Evolutionary conservation across 2,113 vertebrate genomes (phyloP).

Genomic region (Callaeas wilsoni): DNA sequence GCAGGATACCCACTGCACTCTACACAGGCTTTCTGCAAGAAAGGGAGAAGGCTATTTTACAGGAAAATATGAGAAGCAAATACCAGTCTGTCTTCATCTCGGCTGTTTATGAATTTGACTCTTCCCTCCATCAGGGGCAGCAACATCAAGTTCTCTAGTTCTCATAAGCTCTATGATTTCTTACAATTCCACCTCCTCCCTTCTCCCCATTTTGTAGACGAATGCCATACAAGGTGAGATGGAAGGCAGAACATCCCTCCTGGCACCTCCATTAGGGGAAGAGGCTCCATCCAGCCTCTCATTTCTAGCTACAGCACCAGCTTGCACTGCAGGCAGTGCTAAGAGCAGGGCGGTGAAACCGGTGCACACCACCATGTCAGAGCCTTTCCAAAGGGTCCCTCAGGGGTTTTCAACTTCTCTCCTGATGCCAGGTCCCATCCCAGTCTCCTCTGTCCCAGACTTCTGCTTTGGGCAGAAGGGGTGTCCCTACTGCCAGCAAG

Average conservation of each 20-base stretch:
- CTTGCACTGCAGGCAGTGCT: not conserved
- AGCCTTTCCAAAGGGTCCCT: not conserved
- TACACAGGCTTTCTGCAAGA: too few relatives aligned
- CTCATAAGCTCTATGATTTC: not conserved
- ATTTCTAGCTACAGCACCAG: not conserved
- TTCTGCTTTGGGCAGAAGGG: not conserved
- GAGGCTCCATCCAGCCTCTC: not conserved
- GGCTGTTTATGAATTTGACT: not conserved
- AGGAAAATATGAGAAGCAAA: not conserved
- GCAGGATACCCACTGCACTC: not conserved
- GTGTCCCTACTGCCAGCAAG: not conserved
- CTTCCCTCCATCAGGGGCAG: not conserved
- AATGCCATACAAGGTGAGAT: not conserved
- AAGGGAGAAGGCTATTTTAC: not conserved
- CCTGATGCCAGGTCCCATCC: not conserved
- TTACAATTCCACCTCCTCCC: not conserved
- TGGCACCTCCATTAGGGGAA: not conserved
- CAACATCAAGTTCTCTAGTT: not conserved
- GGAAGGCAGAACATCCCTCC: not conserved
- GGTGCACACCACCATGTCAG: accelerated
- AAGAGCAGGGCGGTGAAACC: not conserved
- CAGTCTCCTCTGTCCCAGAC: not conserved
- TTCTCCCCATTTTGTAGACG: not conserved
- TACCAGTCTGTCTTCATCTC: not conserved
- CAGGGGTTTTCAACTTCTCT: not conserved